These are phyloP conservation scores for Podotricha telesiphe DNA, from an alignment of 2,888 invertebrate genomes.

Conservation along the genomic window DNA sequence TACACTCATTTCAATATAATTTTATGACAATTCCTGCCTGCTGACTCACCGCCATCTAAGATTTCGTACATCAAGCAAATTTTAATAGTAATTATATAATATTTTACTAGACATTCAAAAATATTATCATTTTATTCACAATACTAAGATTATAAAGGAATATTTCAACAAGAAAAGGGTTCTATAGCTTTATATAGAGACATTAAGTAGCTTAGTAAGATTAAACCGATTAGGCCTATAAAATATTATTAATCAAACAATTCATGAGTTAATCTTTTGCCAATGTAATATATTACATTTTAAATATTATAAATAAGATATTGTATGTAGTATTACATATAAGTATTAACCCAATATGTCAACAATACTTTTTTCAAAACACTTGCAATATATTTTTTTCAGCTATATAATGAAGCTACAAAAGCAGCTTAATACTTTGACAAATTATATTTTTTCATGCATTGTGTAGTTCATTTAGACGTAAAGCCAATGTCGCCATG, in stretches of 20 bases:
- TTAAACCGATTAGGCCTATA: neutral
- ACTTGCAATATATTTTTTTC: neutral
- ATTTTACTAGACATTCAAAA: neutral
- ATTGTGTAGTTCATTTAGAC: conserved; percentile 70
- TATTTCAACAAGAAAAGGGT: too few species aligned
- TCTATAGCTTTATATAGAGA: too few species aligned
- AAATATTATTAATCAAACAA: neutral
- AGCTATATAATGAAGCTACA: neutral
- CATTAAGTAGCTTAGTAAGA: neutral
- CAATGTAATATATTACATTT: neutral
- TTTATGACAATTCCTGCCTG: neutral
- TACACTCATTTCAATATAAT: neutral
- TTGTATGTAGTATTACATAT: too few species aligned
- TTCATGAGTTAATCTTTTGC: neutral
- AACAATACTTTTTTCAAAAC: neutral
- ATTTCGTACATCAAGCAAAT: neutral
- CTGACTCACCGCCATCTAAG: neutral
- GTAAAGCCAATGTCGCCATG: conserved; percentile 87
- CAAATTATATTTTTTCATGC: neutral
- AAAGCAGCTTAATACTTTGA: neutral
- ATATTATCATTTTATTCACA: neutral
- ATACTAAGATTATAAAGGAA: too few species aligned
- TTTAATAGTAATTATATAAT: too few species aligned
- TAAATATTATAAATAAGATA: too few species aligned
- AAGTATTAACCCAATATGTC: neutral